Percentiles rank a stretch among this genome's conserved stretches.
Conservation (phyloP, 2,797 vertebrate genomes). For the Centropyge bicolor region DNA sequence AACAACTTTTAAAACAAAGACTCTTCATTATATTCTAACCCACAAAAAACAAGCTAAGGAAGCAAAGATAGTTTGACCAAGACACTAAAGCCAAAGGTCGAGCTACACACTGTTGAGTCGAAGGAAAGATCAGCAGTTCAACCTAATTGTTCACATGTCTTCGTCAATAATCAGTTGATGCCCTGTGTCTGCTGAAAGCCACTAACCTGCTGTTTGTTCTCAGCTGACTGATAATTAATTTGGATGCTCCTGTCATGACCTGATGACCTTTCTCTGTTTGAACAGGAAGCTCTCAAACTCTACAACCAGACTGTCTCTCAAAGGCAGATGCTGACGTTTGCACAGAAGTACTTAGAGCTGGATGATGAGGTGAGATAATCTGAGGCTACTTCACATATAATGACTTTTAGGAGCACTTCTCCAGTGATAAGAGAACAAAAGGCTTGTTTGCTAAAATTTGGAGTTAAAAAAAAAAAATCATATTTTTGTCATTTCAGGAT, state of each 20-base stretch:
- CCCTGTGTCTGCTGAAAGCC: neutral
- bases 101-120: neutral
- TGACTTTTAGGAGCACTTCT: neutral
- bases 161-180: neutral
- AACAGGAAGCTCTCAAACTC: conserved; percentile 89
- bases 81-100: neutral
- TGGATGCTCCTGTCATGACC: neutral
- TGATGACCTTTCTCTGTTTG: conserved; percentile 28
- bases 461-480: neutral
- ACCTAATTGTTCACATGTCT: too few species aligned
- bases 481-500: conserved; percentile 39
- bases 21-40: neutral
- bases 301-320: conserved; percentile 87
- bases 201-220: neutral
- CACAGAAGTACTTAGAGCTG: conserved; percentile 82
- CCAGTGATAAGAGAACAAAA: neutral
- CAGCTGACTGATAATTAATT: neutral
- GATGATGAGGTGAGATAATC: conserved; percentile 87
- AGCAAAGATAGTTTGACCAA: neutral
- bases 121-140: neutral
- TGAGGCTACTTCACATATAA: neutral
- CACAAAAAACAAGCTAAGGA: neutral
- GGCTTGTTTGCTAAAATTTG: neutral
- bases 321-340: conserved; percentile 86
- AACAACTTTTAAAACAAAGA: too few species aligned